phyloP scores from a whole-genome alignment of 2,797 vertebrate species.

The Alauda arvensis region DNA sequence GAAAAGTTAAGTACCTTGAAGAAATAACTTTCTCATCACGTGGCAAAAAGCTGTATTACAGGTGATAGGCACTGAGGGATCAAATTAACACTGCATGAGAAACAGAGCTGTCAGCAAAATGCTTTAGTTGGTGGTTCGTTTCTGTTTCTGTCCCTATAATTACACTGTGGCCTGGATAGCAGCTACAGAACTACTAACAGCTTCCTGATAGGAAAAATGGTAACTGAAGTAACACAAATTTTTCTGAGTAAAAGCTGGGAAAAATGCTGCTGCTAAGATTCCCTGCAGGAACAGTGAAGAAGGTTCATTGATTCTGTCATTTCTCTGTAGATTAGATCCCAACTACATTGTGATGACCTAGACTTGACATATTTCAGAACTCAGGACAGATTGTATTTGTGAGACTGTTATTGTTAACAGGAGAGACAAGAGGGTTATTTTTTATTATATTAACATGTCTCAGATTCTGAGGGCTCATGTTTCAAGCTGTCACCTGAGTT shows the following conservation, averaged over 20 bases:
- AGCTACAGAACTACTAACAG: not conserved
- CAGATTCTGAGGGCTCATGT: not conserved
- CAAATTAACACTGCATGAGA: slow-evolving; percentile 51
- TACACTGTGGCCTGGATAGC: not conserved
- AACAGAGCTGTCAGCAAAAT: slow-evolving; percentile 35
- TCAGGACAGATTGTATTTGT: not conserved
- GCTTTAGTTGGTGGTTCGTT: slow-evolving; percentile 14
- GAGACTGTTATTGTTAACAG: not conserved
- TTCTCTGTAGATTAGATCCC: not conserved
- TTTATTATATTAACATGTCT: not conserved
- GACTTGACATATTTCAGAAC: not conserved
- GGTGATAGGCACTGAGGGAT: slow-evolving; percentile 42
- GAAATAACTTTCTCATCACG: slow-evolving; percentile 45
- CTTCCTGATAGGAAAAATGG: not conserved
- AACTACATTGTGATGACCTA: not conserved
- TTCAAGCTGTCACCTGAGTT: not conserved
- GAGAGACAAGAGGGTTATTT: not conserved
- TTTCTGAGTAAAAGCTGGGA: not conserved
- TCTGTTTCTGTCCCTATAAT: not conserved
- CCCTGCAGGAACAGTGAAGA: not conserved
- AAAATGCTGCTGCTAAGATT: not conserved
- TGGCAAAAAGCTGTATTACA: slow-evolving; percentile 40
- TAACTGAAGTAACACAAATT: not conserved
- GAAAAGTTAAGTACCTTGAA: slow-evolving; percentile 62
- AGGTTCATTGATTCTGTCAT: not conserved